Evolutionary conservation across 2,888 invertebrate species (phyloP), one percentile per base, ranked within the genome.

Genomic region (Athripsodes cinereus): DNA sequence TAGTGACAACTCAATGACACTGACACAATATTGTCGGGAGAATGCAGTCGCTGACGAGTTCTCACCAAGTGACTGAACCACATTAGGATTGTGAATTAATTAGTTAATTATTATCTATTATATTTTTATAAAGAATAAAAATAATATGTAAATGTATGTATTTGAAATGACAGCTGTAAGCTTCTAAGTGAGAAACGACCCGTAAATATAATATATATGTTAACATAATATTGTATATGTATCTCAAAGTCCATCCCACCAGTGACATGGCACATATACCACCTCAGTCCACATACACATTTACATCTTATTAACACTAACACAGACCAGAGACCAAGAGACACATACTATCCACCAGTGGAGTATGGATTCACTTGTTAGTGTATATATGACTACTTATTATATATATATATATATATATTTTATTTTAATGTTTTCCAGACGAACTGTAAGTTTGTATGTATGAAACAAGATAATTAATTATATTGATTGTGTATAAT

Each of bases 111-210:
- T 31, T 31, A 40, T 40, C 8, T 40, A 40, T 31, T 40, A 61
- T 62, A 60, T 62, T 58, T 62, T 62, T 62, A 53, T 62, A 60
- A 58, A 59, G 51, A 61, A 59, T 57, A 8, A 51, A 26, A 26
- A 55, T 50, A 61, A 53, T 57, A 22, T 3, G n/a, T 50, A 31
- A 52, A 20, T 10, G 19, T n/a, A n/a, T n/a, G n/a, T n/a, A n/a
- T n/a, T 54, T 26, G 51, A 19, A 59, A 47, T 34, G 51, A 49
- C 51, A 59, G 55, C 58, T 53, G 35, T 46, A 51, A 58, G 53
- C 58, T 50, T 54, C 40, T 16, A 20, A 50, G 55, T 26, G 47
- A 54, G 48, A 48, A 8, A 11, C 31, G 11, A 31, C 31, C 31
- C 6, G 11, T 11, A 11, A 8, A 31, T 31, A 31, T 31, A 8